A percentile compares a stretch with the other conserved stretches of the same genome.
phyloP scores from a whole-genome alignment of 1,140 invertebrate genomes.

The Belonocnema kinseyi region DNA sequence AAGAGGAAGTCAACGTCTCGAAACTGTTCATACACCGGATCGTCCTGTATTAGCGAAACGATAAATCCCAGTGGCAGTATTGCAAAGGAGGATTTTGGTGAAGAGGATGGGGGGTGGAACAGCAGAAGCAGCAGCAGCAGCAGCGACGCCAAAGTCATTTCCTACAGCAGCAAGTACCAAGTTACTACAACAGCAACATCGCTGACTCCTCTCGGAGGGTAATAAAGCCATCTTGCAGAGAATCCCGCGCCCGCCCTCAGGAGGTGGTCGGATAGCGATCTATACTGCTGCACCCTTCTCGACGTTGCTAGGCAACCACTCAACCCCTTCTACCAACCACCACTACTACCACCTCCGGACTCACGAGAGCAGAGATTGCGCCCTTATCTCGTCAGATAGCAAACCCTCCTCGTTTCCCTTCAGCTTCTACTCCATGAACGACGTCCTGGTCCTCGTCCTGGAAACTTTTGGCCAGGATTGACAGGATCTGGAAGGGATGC shows the following conservation, averaged over 20 bases:
- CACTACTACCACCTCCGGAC: conserved; percentile 48
- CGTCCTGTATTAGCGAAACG: conserved; percentile 56
- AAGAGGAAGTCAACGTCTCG: conserved; percentile 43
- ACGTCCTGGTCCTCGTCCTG: conserved; percentile 53
- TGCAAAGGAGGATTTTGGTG: conserved; percentile 10
- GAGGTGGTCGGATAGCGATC: conserved; percentile 70
- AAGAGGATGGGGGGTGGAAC: conserved; percentile 48
- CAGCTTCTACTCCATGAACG: conserved; percentile 42
- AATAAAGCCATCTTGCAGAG: conserved; percentile 72
- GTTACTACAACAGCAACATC: conserved; percentile 65
- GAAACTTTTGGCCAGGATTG: conserved; percentile 55
- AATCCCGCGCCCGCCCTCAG: conserved; percentile 65
- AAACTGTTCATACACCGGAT: conserved; percentile 54
- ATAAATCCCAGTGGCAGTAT: conserved; percentile 48
- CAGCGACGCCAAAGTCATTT: conserved; percentile 64
- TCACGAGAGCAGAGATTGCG: conserved; percentile 56
- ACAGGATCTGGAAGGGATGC: conserved; percentile 46
- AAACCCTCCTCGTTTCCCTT: conserved; percentile 42
- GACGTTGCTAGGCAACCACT: conserved; percentile 64
- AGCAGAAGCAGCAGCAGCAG: conserved; percentile 41
- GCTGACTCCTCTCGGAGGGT: conserved; percentile 67
- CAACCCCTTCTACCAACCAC: conserved; percentile 56
- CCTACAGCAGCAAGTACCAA: conserved; percentile 63
- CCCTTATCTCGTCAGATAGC: conserved; percentile 62
- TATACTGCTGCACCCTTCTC: conserved; percentile 69